Evolutionary conservation across 2,888 invertebrate genomes (phyloP).

Genomic region (Eurois occulta): DNA sequence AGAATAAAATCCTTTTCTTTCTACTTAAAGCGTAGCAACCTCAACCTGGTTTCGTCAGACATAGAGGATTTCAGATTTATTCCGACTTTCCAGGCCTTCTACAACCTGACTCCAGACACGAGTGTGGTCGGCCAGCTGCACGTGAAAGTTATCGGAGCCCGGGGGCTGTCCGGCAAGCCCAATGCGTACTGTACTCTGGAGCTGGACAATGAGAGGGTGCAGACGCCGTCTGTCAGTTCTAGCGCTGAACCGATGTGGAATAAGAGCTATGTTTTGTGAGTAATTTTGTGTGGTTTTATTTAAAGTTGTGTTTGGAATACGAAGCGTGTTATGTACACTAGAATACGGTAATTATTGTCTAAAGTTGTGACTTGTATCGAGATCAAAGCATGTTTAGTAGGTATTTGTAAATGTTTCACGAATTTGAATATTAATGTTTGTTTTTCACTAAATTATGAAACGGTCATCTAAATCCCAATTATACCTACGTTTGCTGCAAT

Average conservation of each 20-base stretch:
- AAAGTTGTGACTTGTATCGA: background rate
- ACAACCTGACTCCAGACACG: slow-evolving; percentile 73
- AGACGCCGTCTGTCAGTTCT: slow-evolving; percentile 76
- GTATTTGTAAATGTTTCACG: background rate
- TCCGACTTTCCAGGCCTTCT: slow-evolving; percentile 68
- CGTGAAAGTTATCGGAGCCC: slow-evolving; percentile 81
- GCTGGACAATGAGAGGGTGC: slow-evolving; percentile 84
- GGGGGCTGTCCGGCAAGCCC: slow-evolving; percentile 78
- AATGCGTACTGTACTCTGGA: slow-evolving; percentile 83
- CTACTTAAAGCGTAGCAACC: background rate
- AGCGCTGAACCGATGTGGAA: slow-evolving; percentile 81
- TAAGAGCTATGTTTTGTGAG: slow-evolving; percentile 84
- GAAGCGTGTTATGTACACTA: background rate
- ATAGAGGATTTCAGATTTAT: background rate
- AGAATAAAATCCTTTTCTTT: background rate
- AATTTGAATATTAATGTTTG: background rate
- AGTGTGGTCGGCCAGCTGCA: slow-evolving; percentile 81
- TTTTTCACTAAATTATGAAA: background rate
- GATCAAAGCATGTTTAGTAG: background rate
- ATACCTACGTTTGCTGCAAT: background rate
- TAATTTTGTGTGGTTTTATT: slow-evolving; percentile 38
- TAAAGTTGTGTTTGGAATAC: background rate
- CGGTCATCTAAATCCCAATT: background rate
- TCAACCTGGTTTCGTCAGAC: background rate
- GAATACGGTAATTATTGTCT: background rate